Base-by-base conservation (phyloP, 2,113 vertebrate genomes). In the Strix aluco region DNA sequence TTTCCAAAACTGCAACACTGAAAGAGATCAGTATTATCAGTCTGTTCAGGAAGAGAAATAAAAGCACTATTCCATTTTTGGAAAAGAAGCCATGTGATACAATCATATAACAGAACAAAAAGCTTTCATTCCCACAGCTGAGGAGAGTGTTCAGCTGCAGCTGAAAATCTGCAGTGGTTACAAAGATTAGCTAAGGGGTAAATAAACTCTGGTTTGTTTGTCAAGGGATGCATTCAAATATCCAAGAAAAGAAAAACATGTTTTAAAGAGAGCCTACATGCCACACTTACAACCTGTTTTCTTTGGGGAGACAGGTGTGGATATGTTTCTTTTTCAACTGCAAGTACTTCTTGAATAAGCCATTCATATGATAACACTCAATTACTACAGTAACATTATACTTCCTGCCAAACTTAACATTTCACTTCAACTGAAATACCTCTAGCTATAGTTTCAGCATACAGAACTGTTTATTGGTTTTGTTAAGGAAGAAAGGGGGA, bases 191-290 rank as follows among this genome's bases (percentile, higher is more conserved):
- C 17, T 80, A 83, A 55, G 18, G 32, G 5, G 80, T 66, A 91
- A 86, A 86, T 4, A 69, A 74, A 70, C 13, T 62, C 23, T 26
- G 13, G 13, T 44, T 69, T 46, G 7, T 81, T 81, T 69, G 19
- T 55, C 27, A 61, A 71, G 52, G 46, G 34, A 69, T 27, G 5
- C 30, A 73, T 32, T 66, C 22, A 82, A 82, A 47, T 29, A 86
- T 1, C 19, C 11, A 82, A 49, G 38, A 86, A 69, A 94, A 81
- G 30, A 18, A 5, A 0, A 21, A 7, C 2, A 23, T 0, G 1
- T 36, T 86, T 77, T 57, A 0, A 26, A 69, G 70, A 82, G 27
- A 88, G 8, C 9, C 15, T 52, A 29, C 2, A 1, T 58, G 40
- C 2, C 20, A 55, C 11, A 63, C 47, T 75, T 63, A 82, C 5